Evolutionary conservation across 2,797 vertebrate species (phyloP), one percentile per base, ranked within the genome.

Genomic region (Amazonetta brasiliensis): DNA sequence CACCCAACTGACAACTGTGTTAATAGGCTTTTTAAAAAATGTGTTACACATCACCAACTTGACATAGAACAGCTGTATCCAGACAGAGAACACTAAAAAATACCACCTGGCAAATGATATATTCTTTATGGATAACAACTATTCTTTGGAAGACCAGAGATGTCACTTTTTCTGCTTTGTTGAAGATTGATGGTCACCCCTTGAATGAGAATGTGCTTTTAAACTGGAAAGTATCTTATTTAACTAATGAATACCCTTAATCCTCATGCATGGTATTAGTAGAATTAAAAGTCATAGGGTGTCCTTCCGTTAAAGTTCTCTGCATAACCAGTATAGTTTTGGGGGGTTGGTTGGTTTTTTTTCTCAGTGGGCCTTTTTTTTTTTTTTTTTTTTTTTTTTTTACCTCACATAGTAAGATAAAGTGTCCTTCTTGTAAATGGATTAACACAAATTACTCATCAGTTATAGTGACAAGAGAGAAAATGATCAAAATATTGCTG

Each of bases 1-100:
- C 95, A 95, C 92, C 97, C 90, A 89, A 90, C 67, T 94, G 97
- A 92, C 95, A 92, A 85, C 72, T 68, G 64, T 92, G 92, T 90
- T 95, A 97, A 96, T 78, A 63, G 64, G 83, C 90, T 95, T 97
- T 94, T 97, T 92, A 82, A 91, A 94, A 94, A 96, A 94, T 80
- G 80, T 96, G 85, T 96, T 93, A 79, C 90, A 96, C n/a, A 62
- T 98, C 97, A 95, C 59, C 88, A 83, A 19, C 84, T 95, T 95
- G 95, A 97, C 94, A 94, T 9, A 69, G 71, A 83, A 90, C 97
- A 91, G 93, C 96, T 97, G 96, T 91, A 90, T 89, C 93, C 89
- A 56, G 91, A 80, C 68, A 75, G 82, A 91, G 83, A 75, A 81
- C 72, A 67, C 87, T 95, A 43, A 95, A 92, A 97, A 77, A 93